Conservation (phyloP, 2,888 invertebrate species). For the Cryptops parisi region DNA sequence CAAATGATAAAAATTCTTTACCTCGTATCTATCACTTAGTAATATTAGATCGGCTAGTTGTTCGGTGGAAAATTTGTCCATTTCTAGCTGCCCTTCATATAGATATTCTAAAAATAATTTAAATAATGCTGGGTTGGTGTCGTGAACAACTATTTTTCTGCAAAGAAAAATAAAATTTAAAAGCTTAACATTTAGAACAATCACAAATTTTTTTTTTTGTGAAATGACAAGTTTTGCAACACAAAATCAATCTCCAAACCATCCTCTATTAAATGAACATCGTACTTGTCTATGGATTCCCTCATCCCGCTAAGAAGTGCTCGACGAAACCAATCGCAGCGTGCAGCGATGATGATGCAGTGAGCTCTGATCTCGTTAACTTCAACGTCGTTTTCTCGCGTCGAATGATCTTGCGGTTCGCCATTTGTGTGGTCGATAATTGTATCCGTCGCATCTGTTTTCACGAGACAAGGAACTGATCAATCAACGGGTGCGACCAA, state of each 20-base stretch:
- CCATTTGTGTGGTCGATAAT: constrained; percentile 30
- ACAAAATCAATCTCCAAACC: too few species aligned
- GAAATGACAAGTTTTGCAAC: too few species aligned
- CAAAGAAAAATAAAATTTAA: constrained; percentile 21
- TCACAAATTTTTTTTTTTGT: not conserved
- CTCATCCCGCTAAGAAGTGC: constrained; percentile 54
- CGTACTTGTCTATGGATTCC: constrained; percentile 50
- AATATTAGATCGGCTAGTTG: constrained; percentile 49
- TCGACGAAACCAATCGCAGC: constrained; percentile 53
- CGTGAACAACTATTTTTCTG: constrained; percentile 50
- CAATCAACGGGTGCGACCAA: not conserved
- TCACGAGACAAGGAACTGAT: not conserved
- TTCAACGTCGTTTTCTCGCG: constrained; percentile 26
- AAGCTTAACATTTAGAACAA: too few species aligned
- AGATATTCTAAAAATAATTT: constrained; percentile 46
- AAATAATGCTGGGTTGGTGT: constrained; percentile 47
- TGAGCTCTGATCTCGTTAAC: constrained; percentile 36
- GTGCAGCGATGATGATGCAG: constrained; percentile 48
- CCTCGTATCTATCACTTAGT: constrained; percentile 42
- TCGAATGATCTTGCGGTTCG: constrained; percentile 23
- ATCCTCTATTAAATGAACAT: too few species aligned
- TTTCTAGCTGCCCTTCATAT: constrained; percentile 45
- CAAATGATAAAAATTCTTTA: too few species aligned
- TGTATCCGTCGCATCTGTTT: constrained; percentile 28
- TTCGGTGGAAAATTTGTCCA: constrained; percentile 35